Evolutionary conservation across 2,113 vertebrate species (phyloP), one percentile per base, ranked within the genome.

Genomic region (Tupaia tana): DNA sequence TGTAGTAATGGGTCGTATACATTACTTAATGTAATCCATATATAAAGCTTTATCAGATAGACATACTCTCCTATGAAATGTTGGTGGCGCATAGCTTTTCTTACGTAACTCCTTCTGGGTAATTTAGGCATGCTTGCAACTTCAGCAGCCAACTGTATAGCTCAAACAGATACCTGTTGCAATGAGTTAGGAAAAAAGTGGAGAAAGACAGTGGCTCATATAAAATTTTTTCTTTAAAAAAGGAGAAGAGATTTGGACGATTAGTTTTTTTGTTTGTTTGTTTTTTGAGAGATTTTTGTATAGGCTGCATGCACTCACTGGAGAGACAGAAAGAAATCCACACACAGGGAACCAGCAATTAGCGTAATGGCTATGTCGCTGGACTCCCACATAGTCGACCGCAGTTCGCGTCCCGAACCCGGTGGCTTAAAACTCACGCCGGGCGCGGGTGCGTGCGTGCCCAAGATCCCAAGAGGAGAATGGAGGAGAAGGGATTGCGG

Each of bases 221-320:
- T 19, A 27, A 59, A 94, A 67, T 71, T 7, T 70, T 95, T 77
- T n/a, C 58, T 43, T 87, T 71, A 78, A 43, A 82, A 93, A 1
- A 9, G 24, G 20, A 69, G 52, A 71, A 63, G 67, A 88, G 27
- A 82, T 43, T 43, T 43, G 43, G 3, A 43, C 43, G 43, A 43
- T 43, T 43, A 3, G 43, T 43, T 43, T 43, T 43, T 43, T 43
- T 43, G 43, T 43, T 43, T 43, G 43, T 43, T 43, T 43, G 43
- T 43, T 43, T 43, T 43, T 43, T 43, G 43, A 43, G 43, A 43
- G 43, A 43, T 43, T 43, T 43, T 43, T 43, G 5, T 5, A 43
- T 43, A 5, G 43, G 43, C 43, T 43, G 43, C 43, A 43, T 43
- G 43, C 43, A 43, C 43, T 43, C 43, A 43, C 43, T 5, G 43